Base-by-base conservation (phyloP, 2,797 vertebrate species). In the Thunnus albacares region DNA sequence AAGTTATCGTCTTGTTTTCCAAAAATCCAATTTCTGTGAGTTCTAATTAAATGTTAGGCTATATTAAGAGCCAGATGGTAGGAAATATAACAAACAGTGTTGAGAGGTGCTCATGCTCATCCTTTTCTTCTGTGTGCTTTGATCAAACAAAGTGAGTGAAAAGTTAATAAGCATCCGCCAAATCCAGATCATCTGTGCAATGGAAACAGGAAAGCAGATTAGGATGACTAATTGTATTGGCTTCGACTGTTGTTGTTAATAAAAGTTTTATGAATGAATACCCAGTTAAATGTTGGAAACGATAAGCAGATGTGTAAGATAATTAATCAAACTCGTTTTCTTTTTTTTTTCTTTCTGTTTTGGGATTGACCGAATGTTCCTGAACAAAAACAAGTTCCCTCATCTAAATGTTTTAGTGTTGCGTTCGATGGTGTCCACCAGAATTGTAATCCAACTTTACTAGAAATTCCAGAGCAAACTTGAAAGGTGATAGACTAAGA, bases 141-240 rank as follows among this genome's bases (percentile, higher is more conserved):
- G 60, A 83, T 89, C 57, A 70, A 35, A 81, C n/a, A 68, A 63
- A 47, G 30, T 22, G 28, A 58, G 55, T 28, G 3, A 26, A 53
- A 65, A 51, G 38, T 77, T 55, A 71, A 75, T 75, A 38, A 79
- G 47, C 7, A 0, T 22, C 4, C 33, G 43, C 53, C n/a, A 53
- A 61, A 81, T 64, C 24, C 43, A 55, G 55, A 64, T 85, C 6
- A 30, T 75, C 24, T 71, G 28, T 41, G 51, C 28, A 9, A 58
- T 18, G 20, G 58, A 74, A 67, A 41, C 18, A 0, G n/a, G 26
- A n/a, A 56, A 58, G 57, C 14, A 30, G 49, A 80, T 65, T 64
- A 71, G 14, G 18, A 12, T 9, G 30, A 59, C 52, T 71, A 66
- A 69, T 45, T 60, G 18, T 45, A 41, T 60, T 62, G 41, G 71